Percentiles rank a stretch among this genome's conserved stretches.
phyloP scores from a whole-genome alignment of 2,113 vertebrate species.

The Antennarius striatus region DNA sequence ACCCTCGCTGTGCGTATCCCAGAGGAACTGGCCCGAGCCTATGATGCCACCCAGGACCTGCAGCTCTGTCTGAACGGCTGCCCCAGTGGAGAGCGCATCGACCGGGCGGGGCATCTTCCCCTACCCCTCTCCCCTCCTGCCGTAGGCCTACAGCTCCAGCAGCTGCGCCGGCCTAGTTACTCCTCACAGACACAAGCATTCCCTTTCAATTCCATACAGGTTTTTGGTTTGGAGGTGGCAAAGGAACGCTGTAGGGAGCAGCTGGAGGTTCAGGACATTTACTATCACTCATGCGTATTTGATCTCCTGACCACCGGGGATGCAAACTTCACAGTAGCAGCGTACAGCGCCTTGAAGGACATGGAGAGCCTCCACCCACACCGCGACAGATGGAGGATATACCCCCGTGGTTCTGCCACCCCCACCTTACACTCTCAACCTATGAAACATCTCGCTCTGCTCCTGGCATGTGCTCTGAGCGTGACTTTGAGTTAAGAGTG shows the following conservation, averaged over 20 bases:
- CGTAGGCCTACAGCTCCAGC: constrained; percentile 75
- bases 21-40: constrained; percentile 85
- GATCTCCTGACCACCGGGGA: constrained; percentile 97
- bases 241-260: constrained; percentile 87
- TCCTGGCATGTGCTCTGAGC: constrained; percentile 56
- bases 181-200: constrained; percentile 55
- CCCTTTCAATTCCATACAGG: constrained; percentile 62
- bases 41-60: constrained; percentile 91
- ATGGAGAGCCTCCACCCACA: constrained; percentile 90
- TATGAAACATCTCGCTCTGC: constrained; percentile 40
- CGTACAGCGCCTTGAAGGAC: constrained; percentile 91
- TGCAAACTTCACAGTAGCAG: constrained; percentile 91
- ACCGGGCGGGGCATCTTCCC: constrained; percentile 79
- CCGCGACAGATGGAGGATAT: constrained; percentile 90
- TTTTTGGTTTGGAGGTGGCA: constrained; percentile 80
- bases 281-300: constrained; percentile 95
- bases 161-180: constrained; percentile 45
- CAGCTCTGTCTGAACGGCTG: constrained; percentile 95
- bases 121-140: constrained; percentile 72
- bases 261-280: constrained; percentile 91
- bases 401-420: constrained; percentile 71
- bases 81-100: constrained; percentile 89
- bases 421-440: constrained; percentile 50
- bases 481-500: constrained; percentile 30
- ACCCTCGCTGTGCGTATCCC: constrained; percentile 93